Evolutionary conservation across 2,113 vertebrate species (phyloP).

Genomic region (Sylvietta virens): DNA sequence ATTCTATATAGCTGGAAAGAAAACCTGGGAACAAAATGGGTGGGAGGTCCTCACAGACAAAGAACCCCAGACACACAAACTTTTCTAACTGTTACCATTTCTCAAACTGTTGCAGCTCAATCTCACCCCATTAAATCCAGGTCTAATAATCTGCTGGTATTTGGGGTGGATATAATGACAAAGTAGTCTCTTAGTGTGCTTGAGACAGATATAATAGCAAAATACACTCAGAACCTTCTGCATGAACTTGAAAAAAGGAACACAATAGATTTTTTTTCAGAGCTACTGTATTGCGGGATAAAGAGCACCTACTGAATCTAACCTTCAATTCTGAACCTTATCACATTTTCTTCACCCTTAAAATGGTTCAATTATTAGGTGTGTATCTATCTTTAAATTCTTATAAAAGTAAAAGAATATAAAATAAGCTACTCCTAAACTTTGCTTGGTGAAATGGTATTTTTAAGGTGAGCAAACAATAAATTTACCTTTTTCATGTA

Average conservation of each 20-base stretch:
- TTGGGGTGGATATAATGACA: not conserved
- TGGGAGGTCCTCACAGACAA: not conserved
- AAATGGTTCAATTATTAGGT: not conserved
- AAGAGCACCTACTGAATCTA: not conserved
- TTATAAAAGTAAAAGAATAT: not conserved
- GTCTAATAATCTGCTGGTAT: not conserved
- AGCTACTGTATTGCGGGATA: not conserved
- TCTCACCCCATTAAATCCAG: not conserved
- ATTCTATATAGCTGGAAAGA: not conserved
- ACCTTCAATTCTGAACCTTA: not conserved
- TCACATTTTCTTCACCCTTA: not conserved
- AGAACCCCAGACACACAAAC: not conserved
- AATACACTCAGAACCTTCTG: not conserved
- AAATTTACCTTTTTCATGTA: constrained; percentile 12
- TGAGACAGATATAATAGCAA: constrained; percentile 1
- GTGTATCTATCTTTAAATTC: not conserved
- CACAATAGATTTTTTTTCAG: not conserved
- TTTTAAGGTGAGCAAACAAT: constrained; percentile 1
- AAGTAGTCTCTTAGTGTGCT: not conserved
- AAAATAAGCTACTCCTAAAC: not conserved
- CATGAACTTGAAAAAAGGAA: not conserved
- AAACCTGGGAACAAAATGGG: not conserved
- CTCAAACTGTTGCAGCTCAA: not conserved
- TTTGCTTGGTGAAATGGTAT: not conserved
- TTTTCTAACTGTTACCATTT: not conserved